These are phyloP conservation scores for Scaptomyza reducta DNA, from an alignment of 2,888 invertebrate genomes.

Conservation along the genomic window DNA sequence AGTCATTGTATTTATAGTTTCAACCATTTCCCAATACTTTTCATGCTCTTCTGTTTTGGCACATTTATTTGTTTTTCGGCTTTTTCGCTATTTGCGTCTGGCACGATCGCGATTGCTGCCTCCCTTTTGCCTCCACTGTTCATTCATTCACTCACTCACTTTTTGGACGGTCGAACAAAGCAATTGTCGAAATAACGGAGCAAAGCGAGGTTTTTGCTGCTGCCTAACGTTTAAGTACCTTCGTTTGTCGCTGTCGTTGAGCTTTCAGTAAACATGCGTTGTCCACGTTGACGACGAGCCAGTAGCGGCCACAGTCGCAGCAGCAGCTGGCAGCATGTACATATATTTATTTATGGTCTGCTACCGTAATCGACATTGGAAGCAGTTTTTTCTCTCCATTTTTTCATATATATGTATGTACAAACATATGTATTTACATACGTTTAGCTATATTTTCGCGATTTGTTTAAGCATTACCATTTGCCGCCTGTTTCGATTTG, in stretches of 20 bases:
- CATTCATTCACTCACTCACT: slow-evolving; percentile 39
- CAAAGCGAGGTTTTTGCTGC: slow-evolving; percentile 28
- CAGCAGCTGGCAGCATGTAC: slow-evolving; percentile 58
- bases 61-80: slow-evolving; percentile 27
- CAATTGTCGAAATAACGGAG: slow-evolving; percentile 48
- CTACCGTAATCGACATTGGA: slow-evolving; percentile 70
- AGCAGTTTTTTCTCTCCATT: slow-evolving; percentile 32
- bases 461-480: slow-evolving; percentile 2
- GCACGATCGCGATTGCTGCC: not conserved
- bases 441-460: no score
- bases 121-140: not conserved
- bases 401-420: slow-evolving; percentile 7
- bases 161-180: slow-evolving; percentile 34
- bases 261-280: slow-evolving; percentile 40
- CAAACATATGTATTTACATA: no score
- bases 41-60: slow-evolving; percentile 16
- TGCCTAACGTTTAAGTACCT: slow-evolving; percentile 37
- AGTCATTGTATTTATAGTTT: slow-evolving; percentile 58
- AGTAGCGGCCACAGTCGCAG: slow-evolving; percentile 30
- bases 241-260: slow-evolving; percentile 26
- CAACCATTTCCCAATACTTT: slow-evolving; percentile 44
- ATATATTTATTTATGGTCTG: slow-evolving; percentile 73
- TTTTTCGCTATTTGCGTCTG: slow-evolving; percentile 25
- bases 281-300: slow-evolving; percentile 51
- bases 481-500: slow-evolving; percentile 1